Conservation (phyloP, 2,113 vertebrate species). For the Zosterops japonicus region DNA sequence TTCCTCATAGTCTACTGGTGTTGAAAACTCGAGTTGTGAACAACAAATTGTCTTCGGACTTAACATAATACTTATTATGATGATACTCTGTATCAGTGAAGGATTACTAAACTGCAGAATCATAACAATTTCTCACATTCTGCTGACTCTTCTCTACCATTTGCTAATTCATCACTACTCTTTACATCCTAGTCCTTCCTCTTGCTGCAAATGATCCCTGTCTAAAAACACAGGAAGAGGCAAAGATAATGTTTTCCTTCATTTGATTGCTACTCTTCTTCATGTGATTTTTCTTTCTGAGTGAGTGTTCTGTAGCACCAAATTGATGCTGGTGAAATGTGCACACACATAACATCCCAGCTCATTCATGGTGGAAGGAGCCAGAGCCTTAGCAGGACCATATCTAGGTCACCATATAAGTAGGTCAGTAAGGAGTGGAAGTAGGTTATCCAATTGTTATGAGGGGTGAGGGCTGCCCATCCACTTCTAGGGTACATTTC, state of each 20-base stretch:
- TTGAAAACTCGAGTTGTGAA: neutral
- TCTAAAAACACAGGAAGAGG: neutral
- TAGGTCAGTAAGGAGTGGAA: conserved; percentile 59
- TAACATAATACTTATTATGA: neutral
- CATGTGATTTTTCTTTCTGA: neutral
- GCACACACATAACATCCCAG: neutral
- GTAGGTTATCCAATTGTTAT: conserved; percentile 37
- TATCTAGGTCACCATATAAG: conserved; percentile 2
- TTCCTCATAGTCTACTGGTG: neutral
- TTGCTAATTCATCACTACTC: neutral
- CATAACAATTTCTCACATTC: neutral
- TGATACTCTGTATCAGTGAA: neutral
- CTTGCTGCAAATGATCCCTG: neutral
- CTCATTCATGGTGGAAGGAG: neutral
- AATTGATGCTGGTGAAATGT: neutral
- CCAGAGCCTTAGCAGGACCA: neutral
- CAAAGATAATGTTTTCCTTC: neutral
- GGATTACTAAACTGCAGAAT: neutral
- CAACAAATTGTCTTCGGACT: neutral
- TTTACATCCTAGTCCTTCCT: neutral
- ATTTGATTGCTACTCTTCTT: neutral
- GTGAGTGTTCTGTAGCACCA: neutral
- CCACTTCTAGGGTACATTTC: neutral
- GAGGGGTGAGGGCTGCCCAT: neutral
- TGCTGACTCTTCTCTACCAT: neutral